Percentiles rank a stretch among this genome's conserved stretches.
These are phyloP conservation scores for Himalopsyche phryganea DNA, from an alignment of 1,140 invertebrate genomes.

Conservation along the genomic window DNA sequence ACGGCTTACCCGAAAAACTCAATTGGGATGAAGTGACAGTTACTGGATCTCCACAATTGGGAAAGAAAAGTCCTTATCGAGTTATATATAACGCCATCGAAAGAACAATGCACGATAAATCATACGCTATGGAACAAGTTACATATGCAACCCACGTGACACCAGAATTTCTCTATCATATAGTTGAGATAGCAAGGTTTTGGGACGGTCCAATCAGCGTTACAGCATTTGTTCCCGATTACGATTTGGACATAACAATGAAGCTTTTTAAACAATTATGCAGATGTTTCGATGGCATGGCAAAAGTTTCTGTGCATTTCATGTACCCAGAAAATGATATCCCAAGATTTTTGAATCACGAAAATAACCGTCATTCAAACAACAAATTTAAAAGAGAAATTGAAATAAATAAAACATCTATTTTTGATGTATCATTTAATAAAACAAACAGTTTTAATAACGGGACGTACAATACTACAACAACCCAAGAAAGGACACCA, in stretches of 20 bases:
- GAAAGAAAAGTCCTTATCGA: conserved; percentile 55
- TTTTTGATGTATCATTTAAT: too few relatives aligned
- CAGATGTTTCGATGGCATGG: conserved; percentile 62
- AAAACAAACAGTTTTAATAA: too few relatives aligned
- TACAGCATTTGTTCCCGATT: conserved; percentile 66
- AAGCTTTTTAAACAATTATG: conserved; percentile 61
- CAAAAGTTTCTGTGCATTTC: conserved; percentile 67
- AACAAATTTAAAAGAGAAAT: too few relatives aligned
- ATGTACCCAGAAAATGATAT: conserved; percentile 56
- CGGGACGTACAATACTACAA: too few relatives aligned
- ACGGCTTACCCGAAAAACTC: conserved; percentile 56
- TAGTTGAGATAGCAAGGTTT: conserved; percentile 63
- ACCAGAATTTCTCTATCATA: conserved; percentile 67
- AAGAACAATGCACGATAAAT: conserved; percentile 40
- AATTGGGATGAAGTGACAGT: conserved; percentile 50
- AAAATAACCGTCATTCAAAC: not conserved
- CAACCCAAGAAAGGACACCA: too few relatives aligned
- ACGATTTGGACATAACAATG: conserved; percentile 61
- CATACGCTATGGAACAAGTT: conserved; percentile 47
- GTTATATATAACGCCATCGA: conserved; percentile 64
- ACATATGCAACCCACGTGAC: conserved; percentile 74
- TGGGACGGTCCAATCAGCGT: conserved; percentile 75
- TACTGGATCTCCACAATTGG: conserved; percentile 55
- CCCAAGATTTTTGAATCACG: conserved; percentile 34
- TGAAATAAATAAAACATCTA: too few relatives aligned